phyloP scores from a whole-genome alignment of 2,113 vertebrate species.

The Bufo gargarizans region DNA sequence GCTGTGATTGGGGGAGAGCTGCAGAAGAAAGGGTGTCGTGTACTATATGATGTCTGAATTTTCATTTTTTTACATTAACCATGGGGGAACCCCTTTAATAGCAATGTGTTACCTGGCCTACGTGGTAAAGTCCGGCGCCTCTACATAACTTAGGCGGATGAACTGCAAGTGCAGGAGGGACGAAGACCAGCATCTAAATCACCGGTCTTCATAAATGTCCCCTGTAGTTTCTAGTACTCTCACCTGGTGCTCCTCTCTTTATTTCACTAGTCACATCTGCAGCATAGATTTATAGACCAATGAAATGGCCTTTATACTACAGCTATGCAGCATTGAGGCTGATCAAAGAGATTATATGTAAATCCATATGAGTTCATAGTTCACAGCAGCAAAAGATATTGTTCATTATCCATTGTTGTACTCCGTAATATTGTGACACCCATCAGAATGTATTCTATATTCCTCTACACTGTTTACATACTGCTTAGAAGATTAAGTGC shows the following conservation, averaged over 20 bases:
- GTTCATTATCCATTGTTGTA: slow-evolving; percentile 25
- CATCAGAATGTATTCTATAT: slow-evolving; percentile 22
- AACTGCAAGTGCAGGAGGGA: no score
- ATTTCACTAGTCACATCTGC: neutral
- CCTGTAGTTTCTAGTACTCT: no score
- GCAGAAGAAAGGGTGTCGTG: no score
- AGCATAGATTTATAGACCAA: neutral
- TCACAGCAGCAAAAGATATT: slow-evolving; percentile 8
- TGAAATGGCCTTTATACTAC: neutral
- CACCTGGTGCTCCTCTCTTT: neutral
- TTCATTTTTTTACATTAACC: no score
- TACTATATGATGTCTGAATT: no score
- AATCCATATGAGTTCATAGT: slow-evolving; percentile 19
- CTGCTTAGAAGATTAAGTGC: slow-evolving; percentile 35
- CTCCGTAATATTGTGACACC: slow-evolving; percentile 6
- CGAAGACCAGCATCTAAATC: no score
- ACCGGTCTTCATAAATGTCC: no score
- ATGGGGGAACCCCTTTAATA: no score
- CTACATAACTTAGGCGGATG: no score
- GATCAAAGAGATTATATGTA: neutral
- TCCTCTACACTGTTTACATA: slow-evolving; percentile 23
- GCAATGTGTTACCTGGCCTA: no score
- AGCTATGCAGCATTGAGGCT: neutral
- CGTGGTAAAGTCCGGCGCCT: no score
- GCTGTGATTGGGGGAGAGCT: no score